Percentiles rank a stretch among this genome's conserved stretches.
phyloP scores from a whole-genome alignment of 2,888 invertebrate genomes.

The Tenthredo mesomela region DNA sequence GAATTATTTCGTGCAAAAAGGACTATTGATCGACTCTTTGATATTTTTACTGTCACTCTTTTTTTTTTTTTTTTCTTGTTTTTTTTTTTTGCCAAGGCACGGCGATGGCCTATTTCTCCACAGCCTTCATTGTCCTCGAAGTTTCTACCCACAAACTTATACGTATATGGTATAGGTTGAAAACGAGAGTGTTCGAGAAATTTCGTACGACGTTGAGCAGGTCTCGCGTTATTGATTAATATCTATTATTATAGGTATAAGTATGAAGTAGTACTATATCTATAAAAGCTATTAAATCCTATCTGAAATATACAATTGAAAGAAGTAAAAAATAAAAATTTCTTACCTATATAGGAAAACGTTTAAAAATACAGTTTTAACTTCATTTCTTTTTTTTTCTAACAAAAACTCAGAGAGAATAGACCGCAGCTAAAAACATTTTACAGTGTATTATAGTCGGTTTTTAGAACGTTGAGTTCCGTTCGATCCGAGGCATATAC shows the following conservation, averaged over 20 bases:
- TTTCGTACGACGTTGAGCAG: not conserved
- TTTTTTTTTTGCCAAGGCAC: not conserved
- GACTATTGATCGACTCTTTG: not conserved
- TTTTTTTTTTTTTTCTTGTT: not conserved
- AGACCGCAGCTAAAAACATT: not conserved
- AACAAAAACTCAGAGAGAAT: not conserved
- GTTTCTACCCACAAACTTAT: slow-evolving; percentile 27
- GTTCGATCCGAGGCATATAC: not conserved
- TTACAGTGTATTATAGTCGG: not conserved
- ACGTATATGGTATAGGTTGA: slow-evolving; percentile 11
- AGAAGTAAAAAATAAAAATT: not conserved
- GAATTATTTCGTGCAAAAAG: not conserved
- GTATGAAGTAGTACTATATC: too few relatives aligned
- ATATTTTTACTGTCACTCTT: not conserved
- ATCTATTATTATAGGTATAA: too few relatives aligned
- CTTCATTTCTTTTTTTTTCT: not conserved
- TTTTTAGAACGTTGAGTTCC: not conserved
- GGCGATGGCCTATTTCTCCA: slow-evolving; percentile 14
- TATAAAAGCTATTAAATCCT: not conserved
- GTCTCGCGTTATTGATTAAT: not conserved
- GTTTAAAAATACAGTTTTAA: not conserved
- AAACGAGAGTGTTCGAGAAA: not conserved
- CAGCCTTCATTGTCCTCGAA: slow-evolving; percentile 36
- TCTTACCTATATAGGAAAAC: not conserved
- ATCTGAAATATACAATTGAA: not conserved